Evolutionary conservation across 1,140 invertebrate species (phyloP), one percentile per base, ranked within the genome.

Genomic region (Aphidius gifuensis): DNA sequence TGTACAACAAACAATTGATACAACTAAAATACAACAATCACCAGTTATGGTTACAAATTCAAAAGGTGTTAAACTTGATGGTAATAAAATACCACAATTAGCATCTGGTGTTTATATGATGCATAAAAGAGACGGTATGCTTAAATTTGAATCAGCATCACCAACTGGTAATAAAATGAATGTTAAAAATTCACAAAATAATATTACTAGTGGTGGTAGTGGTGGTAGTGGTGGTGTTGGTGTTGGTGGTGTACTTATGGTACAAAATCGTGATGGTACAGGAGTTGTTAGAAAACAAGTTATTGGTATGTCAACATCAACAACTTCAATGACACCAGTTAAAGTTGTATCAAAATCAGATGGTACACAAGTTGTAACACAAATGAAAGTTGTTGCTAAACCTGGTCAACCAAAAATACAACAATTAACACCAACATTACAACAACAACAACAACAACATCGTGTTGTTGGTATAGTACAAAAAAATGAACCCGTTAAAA

Each of bases 51-150:
- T 87, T 61, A 85, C 86, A 0, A 87, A 87, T 71, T 85, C 87
- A 21, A 89, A 89, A 72, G 88, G 88, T 8, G 86, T 90, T 39
- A 86, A 88, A 74, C 86, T 90, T 9, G 88, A 88, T 74, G 86
- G 88, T 5, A 87, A 88, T 68, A 87, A 89, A 71, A 85, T 90
- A 79, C 87, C 88, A 2, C 87, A 87, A 68, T 79, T 90, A 39
- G 83, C 82, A 64, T 77, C 81, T 66, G 87, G 87, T 64, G 86
- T 89, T 9, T 90, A 89, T 68, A 87, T 90, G 23, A 89, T 91
- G 86, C 89, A 88, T 2, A 86, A 87, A 70, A 89, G 88, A 66
- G 87, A 88, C 44, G 88, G 85, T 16, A 87, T 87, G 47, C 86
- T 87, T 72, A 87, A 87, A 71, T 77, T 87, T 16, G 85, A 87